A percentile compares a stretch with the other conserved stretches of the same genome.
phyloP scores from a whole-genome alignment of 2,888 invertebrate genomes.

The Stenoptilia bipunctidactyla region DNA sequence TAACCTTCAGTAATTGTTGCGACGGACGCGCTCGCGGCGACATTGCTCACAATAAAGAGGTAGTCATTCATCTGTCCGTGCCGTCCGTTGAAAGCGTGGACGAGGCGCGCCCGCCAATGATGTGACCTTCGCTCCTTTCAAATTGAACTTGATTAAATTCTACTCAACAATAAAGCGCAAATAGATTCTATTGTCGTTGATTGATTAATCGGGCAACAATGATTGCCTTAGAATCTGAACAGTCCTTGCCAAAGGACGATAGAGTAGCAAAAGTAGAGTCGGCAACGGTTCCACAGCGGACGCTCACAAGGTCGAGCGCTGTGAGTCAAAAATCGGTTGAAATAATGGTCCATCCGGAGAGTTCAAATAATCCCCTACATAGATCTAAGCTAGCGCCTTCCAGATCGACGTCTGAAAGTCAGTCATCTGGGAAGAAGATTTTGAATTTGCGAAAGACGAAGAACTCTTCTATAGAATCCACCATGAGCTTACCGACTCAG shows the following conservation, averaged over 20 bases:
- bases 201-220: slow-evolving; percentile 28
- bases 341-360: slow-evolving; percentile 62
- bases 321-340: slow-evolving; percentile 74
- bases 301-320: slow-evolving; percentile 71
- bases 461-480: slow-evolving; percentile 65
- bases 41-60: slow-evolving; percentile 39
- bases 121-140: slow-evolving; percentile 32
- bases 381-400: slow-evolving; percentile 59
- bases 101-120: slow-evolving; percentile 62
- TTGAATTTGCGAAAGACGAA: slow-evolving; percentile 60
- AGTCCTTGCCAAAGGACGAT: slow-evolving; percentile 45
- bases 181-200: slow-evolving; percentile 1
- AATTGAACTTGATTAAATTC: slow-evolving; percentile 17
- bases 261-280: slow-evolving; percentile 44
- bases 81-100: slow-evolving; percentile 47
- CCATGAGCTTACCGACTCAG: slow-evolving; percentile 65
- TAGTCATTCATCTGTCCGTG: slow-evolving; percentile 52
- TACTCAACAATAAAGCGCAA: slow-evolving; percentile 16
- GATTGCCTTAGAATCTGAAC: slow-evolving; percentile 60
- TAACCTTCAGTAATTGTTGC: slow-evolving; percentile 64
- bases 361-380: slow-evolving; percentile 55
- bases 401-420: slow-evolving; percentile 58
- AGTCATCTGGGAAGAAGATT: slow-evolving; percentile 53
- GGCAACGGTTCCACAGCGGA: slow-evolving; percentile 53
- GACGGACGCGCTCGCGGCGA: slow-evolving; percentile 39